Percentiles rank a stretch among this genome's conserved stretches.
Conservation (phyloP, 2,888 invertebrate species). For the Pheosia tremula region DNA sequence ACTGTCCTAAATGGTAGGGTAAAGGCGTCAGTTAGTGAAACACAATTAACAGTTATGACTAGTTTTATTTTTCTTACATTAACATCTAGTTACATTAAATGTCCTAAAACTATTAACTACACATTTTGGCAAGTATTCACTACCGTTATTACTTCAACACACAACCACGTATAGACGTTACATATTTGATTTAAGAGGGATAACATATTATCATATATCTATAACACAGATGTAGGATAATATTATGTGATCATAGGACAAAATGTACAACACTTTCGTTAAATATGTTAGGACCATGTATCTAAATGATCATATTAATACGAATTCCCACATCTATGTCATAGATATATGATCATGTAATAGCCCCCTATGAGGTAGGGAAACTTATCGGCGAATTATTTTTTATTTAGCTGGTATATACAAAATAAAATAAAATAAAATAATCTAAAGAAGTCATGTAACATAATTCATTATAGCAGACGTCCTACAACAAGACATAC, state of each 20-base stretch:
- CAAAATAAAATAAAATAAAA: too few relatives aligned
- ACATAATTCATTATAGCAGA: too few relatives aligned
- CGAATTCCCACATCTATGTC: too few relatives aligned
- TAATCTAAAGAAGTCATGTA: too few relatives aligned
- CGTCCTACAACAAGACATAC: too few relatives aligned
- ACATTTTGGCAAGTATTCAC: slow-evolving; percentile 69
- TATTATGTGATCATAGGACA: too few relatives aligned
- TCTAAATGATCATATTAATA: too few relatives aligned
- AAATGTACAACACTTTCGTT: too few relatives aligned
- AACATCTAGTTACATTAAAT: slow-evolving; percentile 71
- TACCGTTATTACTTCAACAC: slow-evolving; percentile 46
- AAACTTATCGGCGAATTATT: slow-evolving; percentile 29
- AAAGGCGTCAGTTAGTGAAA: slow-evolving; percentile 22
- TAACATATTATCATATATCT: too few relatives aligned
- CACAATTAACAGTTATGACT: slow-evolving; percentile 62
- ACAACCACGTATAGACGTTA: slow-evolving; percentile 47
- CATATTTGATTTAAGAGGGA: slow-evolving; percentile 16
- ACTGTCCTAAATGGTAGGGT: neutral
- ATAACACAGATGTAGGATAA: too few relatives aligned
- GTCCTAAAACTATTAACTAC: slow-evolving; percentile 48
- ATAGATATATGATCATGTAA: too few relatives aligned
- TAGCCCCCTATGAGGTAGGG: slow-evolving; percentile 40
- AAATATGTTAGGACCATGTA: too few relatives aligned
- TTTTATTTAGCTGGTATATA: neutral
- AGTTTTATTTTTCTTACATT: slow-evolving; percentile 68